These are phyloP conservation scores for Procambarus virginalis DNA, from an alignment of 1,140 invertebrate genomes.

Conservation along the genomic window DNA sequence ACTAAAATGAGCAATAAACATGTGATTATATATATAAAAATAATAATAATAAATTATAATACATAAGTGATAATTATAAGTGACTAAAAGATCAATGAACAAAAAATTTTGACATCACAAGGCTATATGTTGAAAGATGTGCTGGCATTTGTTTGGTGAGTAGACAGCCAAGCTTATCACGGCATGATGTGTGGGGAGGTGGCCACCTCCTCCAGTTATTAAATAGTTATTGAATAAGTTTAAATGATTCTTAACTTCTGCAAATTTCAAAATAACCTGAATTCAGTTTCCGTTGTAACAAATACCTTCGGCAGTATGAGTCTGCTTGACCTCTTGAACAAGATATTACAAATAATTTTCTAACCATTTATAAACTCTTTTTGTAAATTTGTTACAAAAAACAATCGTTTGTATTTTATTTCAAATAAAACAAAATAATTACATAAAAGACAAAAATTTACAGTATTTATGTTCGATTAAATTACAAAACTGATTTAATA, in stretches of 20 bases:
- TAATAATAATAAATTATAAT: not conserved
- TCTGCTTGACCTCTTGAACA: not conserved
- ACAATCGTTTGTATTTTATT: not conserved
- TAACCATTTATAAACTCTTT: not conserved
- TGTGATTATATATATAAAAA: not conserved
- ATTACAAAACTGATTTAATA: not conserved
- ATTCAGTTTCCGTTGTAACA: not conserved
- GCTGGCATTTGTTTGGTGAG: not conserved
- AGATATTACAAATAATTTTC: not conserved
- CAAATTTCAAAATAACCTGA: not conserved
- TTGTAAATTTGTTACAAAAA: not conserved
- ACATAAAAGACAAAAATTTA: not conserved
- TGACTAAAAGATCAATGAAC: not conserved
- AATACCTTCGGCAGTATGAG: not conserved
- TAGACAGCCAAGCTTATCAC: slow-evolving; percentile 2
- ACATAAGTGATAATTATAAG: not conserved
- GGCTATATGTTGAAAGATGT: slow-evolving; percentile 10
- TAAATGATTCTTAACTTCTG: not conserved
- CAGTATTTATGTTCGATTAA: not conserved
- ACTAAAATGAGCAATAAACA: not conserved
- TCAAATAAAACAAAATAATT: not conserved
- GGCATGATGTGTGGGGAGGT: not conserved
- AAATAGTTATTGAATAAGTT: not conserved
- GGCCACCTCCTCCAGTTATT: not conserved
- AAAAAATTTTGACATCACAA: slow-evolving; percentile 9